Evolutionary conservation across 2,888 invertebrate genomes (phyloP).

Genomic region (Listrodromus nycthemerus): DNA sequence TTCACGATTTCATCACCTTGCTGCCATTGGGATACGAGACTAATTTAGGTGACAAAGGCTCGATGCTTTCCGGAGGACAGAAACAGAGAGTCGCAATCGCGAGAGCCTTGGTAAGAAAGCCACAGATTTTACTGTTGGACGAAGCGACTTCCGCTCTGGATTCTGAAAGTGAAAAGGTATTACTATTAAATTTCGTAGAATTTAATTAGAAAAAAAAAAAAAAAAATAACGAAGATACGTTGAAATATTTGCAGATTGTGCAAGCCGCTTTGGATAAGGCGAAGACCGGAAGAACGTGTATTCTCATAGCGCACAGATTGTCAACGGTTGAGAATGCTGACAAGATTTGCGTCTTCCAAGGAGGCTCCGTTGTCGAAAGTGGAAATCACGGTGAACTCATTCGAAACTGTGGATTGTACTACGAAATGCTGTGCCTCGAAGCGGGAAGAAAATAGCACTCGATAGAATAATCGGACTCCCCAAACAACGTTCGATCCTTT

Average conservation of each 20-base stretch:
- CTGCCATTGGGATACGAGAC: slow-evolving; percentile 90
- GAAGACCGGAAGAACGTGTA: slow-evolving; percentile 92
- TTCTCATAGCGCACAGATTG: slow-evolving; percentile 94
- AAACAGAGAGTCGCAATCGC: slow-evolving; percentile 95
- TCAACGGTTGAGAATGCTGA: slow-evolving; percentile 94
- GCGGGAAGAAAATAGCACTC: slow-evolving; percentile 24
- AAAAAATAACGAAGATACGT: too few species aligned
- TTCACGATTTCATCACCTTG: slow-evolving; percentile 85
- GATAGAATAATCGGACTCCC: background rate
- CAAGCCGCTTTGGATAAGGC: slow-evolving; percentile 95
- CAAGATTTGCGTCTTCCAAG: slow-evolving; percentile 89
- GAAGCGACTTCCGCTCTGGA: slow-evolving; percentile 96
- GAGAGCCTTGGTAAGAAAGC: slow-evolving; percentile 91
- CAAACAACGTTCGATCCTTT: too few species aligned
- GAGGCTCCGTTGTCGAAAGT: slow-evolving; percentile 89
- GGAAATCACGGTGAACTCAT: slow-evolving; percentile 90
- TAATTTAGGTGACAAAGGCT: slow-evolving; percentile 91
- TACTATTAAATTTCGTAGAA: too few species aligned
- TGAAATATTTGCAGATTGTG: slow-evolving; percentile 87
- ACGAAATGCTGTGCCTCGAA: slow-evolving; percentile 86
- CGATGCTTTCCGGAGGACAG: slow-evolving; percentile 93
- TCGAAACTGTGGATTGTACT: slow-evolving; percentile 88
- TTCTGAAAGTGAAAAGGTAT: slow-evolving; percentile 93
- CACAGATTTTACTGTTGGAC: slow-evolving; percentile 91
- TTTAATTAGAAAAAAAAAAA: too few species aligned